Evolutionary conservation across 2,797 vertebrate genomes (phyloP).

Genomic region (Lepidocolaptes lacrymiger): DNA sequence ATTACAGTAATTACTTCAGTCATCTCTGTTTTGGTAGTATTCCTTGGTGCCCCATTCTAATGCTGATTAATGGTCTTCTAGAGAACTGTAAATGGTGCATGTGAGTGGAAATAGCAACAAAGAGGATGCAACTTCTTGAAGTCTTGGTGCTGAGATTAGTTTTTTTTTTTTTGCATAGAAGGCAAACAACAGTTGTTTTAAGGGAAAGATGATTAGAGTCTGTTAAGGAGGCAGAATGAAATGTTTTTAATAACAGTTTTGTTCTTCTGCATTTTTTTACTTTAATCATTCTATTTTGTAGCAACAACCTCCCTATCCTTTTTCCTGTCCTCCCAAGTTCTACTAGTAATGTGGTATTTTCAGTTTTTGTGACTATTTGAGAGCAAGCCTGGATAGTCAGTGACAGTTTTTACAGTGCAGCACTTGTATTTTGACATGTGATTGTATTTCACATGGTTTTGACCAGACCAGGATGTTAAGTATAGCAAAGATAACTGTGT

Average conservation of each 20-base stretch:
- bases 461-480: not conserved
- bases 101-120: conserved; percentile 1
- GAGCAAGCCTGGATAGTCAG: not conserved
- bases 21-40: conserved; percentile 78
- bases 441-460: not conserved
- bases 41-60: conserved; percentile 74
- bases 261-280: not conserved
- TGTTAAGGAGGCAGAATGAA: not conserved
- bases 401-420: not conserved
- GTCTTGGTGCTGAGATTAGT: not conserved
- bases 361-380: not conserved
- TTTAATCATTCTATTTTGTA: not conserved
- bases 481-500: not conserved
- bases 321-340: not conserved
- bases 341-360: not conserved
- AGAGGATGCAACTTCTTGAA: not conserved
- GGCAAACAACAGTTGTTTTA: not conserved
- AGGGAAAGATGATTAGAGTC: not conserved
- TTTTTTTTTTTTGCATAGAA: not conserved
- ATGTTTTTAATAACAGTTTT: not conserved
- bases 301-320: not conserved
- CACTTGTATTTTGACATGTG: not conserved
- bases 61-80: conserved; percentile 80
- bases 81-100: conserved; percentile 69
- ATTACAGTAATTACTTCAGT: conserved; percentile 83